Evolutionary conservation across 2,113 vertebrate species (phyloP).

Genomic region (Pelodiscus sinensis): DNA sequence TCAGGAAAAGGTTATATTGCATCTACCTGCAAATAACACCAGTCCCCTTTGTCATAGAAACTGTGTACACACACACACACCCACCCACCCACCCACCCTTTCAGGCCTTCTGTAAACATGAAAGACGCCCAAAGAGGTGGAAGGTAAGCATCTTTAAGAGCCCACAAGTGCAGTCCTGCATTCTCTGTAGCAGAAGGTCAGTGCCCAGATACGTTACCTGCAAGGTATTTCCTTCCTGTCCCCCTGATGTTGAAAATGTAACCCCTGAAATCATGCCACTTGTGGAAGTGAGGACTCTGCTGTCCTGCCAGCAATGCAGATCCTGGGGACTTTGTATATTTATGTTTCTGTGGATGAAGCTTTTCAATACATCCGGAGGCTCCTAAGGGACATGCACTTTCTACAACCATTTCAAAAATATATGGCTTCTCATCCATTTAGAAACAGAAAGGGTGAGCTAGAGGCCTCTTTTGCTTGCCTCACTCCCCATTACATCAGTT

Average conservation of each 20-base stretch:
- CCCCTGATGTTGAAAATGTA: background rate
- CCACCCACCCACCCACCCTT: no score
- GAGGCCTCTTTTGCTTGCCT: no score
- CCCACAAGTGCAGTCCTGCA: rapidly evolving
- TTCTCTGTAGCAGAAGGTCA: background rate
- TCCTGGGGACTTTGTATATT: background rate
- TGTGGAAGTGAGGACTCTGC: background rate
- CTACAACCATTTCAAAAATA: no score
- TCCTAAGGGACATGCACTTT: no score
- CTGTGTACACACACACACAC: no score
- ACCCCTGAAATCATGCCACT: background rate
- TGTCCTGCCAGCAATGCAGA: background rate
- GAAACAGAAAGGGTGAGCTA: no score
- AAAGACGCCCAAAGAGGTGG: background rate
- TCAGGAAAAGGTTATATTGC: background rate
- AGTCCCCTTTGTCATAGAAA: background rate
- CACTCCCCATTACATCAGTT: no score
- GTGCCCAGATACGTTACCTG: background rate
- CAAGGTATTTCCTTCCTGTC: background rate
- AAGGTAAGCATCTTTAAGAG: rapidly evolving
- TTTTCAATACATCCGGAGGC: background rate
- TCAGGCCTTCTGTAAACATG: background rate
- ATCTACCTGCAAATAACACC: background rate
- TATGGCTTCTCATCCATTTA: no score
- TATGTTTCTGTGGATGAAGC: background rate